A percentile compares a stretch with the other conserved stretches of the same genome.
Conservation (phyloP, 2,888 invertebrate genomes). For the Thymelicus acteon region DNA sequence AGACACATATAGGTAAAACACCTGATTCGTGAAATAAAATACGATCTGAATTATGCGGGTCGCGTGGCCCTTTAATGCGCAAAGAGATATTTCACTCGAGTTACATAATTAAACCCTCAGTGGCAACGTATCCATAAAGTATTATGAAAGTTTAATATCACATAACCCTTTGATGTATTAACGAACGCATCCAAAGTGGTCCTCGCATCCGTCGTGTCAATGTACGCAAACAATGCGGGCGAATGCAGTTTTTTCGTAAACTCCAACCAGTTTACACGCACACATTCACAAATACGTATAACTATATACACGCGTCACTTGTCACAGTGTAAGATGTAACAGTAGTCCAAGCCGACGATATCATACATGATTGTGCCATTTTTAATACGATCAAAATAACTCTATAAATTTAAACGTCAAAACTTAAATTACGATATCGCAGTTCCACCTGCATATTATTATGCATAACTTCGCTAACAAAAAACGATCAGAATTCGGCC, state of each 20-base stretch:
- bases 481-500: no score
- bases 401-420: no score
- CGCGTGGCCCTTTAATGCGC: constrained; percentile 15
- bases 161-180: constrained; percentile 47
- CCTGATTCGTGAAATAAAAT: constrained; percentile 23
- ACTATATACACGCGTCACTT: constrained; percentile 9
- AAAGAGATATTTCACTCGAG: constrained; percentile 39
- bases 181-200: constrained; percentile 40
- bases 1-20: background rate
- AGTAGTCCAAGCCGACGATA: background rate
- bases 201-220: constrained; percentile 46
- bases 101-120: constrained; percentile 41
- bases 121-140: constrained; percentile 31
- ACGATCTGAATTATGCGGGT: constrained; percentile 25
- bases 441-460: no score
- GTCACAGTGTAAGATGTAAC: constrained; percentile 1
- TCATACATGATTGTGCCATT: no score
- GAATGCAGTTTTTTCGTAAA: constrained; percentile 46
- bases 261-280: constrained; percentile 36
- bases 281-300: constrained; percentile 12
- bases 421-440: no score
- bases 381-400: no score
- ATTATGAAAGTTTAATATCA: constrained; percentile 44
- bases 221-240: constrained; percentile 44
- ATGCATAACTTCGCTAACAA: no score